Evolutionary conservation across 2,113 vertebrate genomes (phyloP).

Genomic region (Odocoileus virginianus): DNA sequence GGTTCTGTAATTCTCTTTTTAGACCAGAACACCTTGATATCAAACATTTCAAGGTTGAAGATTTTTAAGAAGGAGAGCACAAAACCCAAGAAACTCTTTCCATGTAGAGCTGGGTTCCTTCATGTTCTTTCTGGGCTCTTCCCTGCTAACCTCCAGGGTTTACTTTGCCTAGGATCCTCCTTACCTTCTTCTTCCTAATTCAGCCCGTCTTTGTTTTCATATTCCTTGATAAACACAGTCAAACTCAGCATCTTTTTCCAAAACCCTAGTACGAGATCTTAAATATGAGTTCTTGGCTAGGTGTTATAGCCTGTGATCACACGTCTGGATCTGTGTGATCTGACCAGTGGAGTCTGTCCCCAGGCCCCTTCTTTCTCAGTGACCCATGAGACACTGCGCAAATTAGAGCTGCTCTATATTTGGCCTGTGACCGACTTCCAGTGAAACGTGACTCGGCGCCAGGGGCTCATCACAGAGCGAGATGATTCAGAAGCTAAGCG

Average conservation of each 20-base stretch:
- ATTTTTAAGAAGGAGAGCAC: slow-evolving; percentile 30
- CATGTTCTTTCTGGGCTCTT: slow-evolving; percentile 29
- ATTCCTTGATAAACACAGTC: neutral
- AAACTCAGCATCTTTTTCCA: slow-evolving; percentile 9
- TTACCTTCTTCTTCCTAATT: neutral
- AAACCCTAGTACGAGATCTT: slow-evolving; percentile 18
- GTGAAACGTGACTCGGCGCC: neutral
- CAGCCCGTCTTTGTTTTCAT: neutral
- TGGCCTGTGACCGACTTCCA: neutral
- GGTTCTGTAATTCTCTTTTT: neutral
- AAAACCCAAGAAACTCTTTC: slow-evolving; percentile 61
- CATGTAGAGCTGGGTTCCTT: slow-evolving; percentile 28
- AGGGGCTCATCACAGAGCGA: neutral
- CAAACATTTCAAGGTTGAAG: neutral
- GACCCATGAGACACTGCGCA: slow-evolving; percentile 25
- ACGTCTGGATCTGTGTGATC: neutral
- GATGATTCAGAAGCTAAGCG: neutral
- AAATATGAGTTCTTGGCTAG: slow-evolving; percentile 13
- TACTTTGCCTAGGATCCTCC: slow-evolving; percentile 30
- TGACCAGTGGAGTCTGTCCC: neutral
- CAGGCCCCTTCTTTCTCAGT: slow-evolving; percentile 4
- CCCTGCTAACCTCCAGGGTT: neutral
- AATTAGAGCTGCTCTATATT: slow-evolving; percentile 16
- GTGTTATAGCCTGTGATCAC: neutral
- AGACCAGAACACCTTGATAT: neutral